Evolutionary conservation across 23 tunicate genomes (phyloP).

Genomic region (Clavelina lepadiformis): DNA sequence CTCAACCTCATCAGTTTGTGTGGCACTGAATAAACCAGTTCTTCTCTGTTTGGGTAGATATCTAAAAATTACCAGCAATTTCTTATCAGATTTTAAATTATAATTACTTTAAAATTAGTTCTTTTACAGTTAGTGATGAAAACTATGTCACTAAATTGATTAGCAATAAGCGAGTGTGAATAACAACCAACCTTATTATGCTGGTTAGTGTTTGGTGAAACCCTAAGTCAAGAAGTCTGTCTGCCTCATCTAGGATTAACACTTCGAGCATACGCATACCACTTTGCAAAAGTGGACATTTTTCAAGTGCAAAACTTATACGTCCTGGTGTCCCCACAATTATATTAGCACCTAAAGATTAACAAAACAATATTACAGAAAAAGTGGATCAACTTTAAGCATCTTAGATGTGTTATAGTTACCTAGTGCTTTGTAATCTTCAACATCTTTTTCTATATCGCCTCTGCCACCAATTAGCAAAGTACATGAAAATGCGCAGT

Average conservation of each 20-base stretch:
- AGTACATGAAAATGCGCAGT: conserved; percentile 30
- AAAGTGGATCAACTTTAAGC: not conserved
- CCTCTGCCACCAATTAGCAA: conserved; percentile 85
- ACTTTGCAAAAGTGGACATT: conserved; percentile 26
- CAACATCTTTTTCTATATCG: conserved; percentile 55
- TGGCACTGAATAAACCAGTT: conserved; percentile 98
- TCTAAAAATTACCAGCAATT: too few species aligned
- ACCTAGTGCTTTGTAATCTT: conserved; percentile 32
- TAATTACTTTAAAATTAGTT: too few species aligned
- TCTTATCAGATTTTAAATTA: too few species aligned
- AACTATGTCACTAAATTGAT: too few species aligned
- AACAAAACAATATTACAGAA: not conserved
- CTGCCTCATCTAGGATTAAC: conserved; percentile 95
- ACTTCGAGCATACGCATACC: conserved; percentile 64
- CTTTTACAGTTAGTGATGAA: too few species aligned
- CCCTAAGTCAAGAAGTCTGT: conserved; percentile 88
- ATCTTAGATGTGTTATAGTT: too few species aligned
- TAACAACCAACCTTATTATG: conserved; percentile 59
- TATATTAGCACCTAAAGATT: conserved; percentile 61
- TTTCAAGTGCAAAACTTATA: conserved; percentile 49
- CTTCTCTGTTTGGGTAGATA: conserved; percentile 86
- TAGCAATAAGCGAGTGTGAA: too few species aligned
- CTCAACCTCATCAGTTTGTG: conserved; percentile 86
- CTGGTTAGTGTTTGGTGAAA: conserved; percentile 69
- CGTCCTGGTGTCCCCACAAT: conserved; percentile 96